Evolutionary conservation across 2,797 vertebrate species (phyloP).

Genomic region (Ctenopoma kingsleyae): DNA sequence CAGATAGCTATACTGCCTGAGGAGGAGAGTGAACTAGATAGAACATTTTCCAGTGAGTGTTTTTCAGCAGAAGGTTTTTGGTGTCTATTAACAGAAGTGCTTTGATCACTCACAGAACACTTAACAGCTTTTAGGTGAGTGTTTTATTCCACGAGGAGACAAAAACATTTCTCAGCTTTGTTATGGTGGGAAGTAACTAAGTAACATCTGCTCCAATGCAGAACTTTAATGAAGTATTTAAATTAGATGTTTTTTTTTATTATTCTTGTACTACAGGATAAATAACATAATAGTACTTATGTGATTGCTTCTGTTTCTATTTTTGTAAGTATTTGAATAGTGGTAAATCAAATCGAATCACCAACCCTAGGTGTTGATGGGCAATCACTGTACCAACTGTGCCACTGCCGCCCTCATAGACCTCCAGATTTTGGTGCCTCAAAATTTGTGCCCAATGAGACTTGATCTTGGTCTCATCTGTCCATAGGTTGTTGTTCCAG

Average conservation of each 20-base stretch:
- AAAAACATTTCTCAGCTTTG: neutral
- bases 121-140: neutral
- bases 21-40: slow-evolving; percentile 9
- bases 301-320: no score
- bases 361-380: no score
- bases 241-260: neutral
- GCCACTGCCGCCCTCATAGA: no score
- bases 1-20: slow-evolving; percentile 9
- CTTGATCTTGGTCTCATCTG: no score
- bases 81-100: neutral
- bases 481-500: no score
- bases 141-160: neutral
- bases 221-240: neutral
- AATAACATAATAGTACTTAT: no score
- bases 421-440: no score
- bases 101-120: neutral
- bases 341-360: no score
- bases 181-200: neutral
- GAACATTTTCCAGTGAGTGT: slow-evolving; percentile 14
- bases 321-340: no score
- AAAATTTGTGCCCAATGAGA: no score
- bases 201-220: neutral
- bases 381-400: no score
- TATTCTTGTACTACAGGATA: no score
- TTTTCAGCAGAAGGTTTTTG: neutral